These are phyloP conservation scores for Ailuropoda melanoleuca DNA, from an alignment of 2,113 vertebrate species.

Conservation along the genomic window DNA sequence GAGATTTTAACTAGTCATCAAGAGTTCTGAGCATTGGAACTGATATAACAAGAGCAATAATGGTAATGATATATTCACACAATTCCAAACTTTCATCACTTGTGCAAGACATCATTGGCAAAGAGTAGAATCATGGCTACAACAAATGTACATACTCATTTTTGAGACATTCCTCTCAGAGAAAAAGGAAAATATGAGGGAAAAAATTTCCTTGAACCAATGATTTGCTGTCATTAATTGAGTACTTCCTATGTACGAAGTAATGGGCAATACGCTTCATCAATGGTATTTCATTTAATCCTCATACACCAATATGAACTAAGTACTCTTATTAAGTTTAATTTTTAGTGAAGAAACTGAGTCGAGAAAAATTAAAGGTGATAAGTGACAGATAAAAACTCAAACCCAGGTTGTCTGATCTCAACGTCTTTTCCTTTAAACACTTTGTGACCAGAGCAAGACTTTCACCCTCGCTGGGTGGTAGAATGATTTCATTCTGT, in stretches of 20 bases:
- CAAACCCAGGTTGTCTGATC: not conserved
- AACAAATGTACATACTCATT: not conserved
- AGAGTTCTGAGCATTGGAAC: not conserved
- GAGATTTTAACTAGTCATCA: not conserved
- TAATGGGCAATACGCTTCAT: not conserved
- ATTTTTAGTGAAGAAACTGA: not conserved
- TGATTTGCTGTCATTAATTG: not conserved
- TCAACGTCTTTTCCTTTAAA: not conserved
- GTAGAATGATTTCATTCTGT: not conserved
- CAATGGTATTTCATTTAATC: not conserved
- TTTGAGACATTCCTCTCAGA: not conserved
- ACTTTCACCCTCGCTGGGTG: not conserved
- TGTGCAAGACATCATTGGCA: not conserved
- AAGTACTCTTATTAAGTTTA: not conserved
- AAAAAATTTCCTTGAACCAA: not conserved
- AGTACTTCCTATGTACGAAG: not conserved
- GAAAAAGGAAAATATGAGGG: not conserved
- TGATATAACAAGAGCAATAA: not conserved
- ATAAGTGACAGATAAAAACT: not conserved
- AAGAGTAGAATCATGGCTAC: not conserved
- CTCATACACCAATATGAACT: not conserved
- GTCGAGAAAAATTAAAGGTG: not conserved
- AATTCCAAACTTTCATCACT: not conserved
- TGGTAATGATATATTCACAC: not conserved
- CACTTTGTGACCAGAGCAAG: not conserved